Percentiles rank a stretch among this genome's conserved stretches.
phyloP scores from a whole-genome alignment of 2,888 invertebrate genomes.

The Eupithecia insigniata region DNA sequence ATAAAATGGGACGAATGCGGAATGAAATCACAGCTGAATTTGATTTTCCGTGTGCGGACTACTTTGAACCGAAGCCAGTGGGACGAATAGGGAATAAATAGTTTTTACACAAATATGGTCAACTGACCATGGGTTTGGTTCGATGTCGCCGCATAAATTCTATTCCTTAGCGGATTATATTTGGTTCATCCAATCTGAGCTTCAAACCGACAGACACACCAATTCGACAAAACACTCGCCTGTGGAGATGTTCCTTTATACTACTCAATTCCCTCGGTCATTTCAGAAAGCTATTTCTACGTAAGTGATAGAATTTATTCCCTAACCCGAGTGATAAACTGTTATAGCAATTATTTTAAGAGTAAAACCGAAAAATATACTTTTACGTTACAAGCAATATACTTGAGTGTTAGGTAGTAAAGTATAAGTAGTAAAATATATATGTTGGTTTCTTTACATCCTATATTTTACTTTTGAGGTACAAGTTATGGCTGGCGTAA shows the following conservation, averaged over 20 bases:
- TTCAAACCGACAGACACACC: too few relatives aligned
- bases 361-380: conserved; percentile 25
- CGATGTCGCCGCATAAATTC: too few relatives aligned
- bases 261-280: background rate
- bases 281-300: conserved; percentile 4
- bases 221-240: background rate
- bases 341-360: conserved; percentile 25
- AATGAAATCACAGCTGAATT: too few relatives aligned
- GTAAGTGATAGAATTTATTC: conserved; percentile 14
- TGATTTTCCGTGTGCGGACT: too few relatives aligned
- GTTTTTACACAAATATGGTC: too few relatives aligned
- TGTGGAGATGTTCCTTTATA: background rate
- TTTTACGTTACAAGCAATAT: conserved; percentile 8
- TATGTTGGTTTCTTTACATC: conserved; percentile 26
- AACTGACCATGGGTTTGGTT: too few relatives aligned
- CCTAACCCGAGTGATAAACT: conserved; percentile 17
- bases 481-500: background rate
- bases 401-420: conserved; percentile 24
- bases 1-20: too few relatives aligned
- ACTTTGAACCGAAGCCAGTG: too few relatives aligned
- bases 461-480: conserved; percentile 16
- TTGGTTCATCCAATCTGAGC: too few relatives aligned
- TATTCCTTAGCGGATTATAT: too few relatives aligned
- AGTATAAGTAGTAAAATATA: conserved; percentile 12
- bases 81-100: too few relatives aligned